Percentiles rank a stretch among this genome's conserved stretches.
Conservation (phyloP, 2,797 vertebrate species). For the Sus cebifrons region DNA sequence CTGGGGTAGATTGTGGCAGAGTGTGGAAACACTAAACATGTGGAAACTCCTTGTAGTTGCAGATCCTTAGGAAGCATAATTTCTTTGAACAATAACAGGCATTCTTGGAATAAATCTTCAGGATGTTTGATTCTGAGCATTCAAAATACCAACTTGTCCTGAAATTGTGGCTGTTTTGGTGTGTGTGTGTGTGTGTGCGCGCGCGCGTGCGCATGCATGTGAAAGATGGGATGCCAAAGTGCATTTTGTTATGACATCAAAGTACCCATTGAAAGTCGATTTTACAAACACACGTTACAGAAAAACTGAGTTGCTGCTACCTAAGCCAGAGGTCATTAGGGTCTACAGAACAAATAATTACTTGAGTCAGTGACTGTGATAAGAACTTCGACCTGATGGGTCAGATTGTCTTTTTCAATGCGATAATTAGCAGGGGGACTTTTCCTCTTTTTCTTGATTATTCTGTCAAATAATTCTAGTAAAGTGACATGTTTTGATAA, state of each 20-base stretch:
- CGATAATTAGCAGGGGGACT: not conserved
- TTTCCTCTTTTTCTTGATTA: not conserved
- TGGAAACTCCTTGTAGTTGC: not conserved
- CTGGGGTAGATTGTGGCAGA: not conserved
- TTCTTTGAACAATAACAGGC: not conserved
- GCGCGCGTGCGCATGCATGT: not conserved
- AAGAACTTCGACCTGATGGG: not conserved
- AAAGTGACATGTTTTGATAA: constrained; percentile 15
- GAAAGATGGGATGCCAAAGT: not conserved
- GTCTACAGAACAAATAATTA: constrained; percentile 22
- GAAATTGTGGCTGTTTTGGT: not conserved
- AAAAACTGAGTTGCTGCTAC: not conserved
- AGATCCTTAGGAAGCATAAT: fast-evolving
- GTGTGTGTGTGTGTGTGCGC: not conserved
- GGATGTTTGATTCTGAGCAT: constrained; percentile 45
- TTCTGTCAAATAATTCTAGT: constrained; percentile 19
- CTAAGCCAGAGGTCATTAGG: constrained; percentile 5
- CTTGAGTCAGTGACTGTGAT: not conserved
- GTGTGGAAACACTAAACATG: not conserved
- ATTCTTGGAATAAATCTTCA: constrained; percentile 20
- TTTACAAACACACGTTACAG: not conserved
- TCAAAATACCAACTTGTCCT: not conserved
- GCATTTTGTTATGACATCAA: constrained; percentile 58
- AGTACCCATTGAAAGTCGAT: not conserved
- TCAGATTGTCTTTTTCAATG: constrained; percentile 34